Evolutionary conservation across 2,113 vertebrate species (phyloP), one percentile per base, ranked within the genome.

Genomic region (Panthera leo): DNA sequence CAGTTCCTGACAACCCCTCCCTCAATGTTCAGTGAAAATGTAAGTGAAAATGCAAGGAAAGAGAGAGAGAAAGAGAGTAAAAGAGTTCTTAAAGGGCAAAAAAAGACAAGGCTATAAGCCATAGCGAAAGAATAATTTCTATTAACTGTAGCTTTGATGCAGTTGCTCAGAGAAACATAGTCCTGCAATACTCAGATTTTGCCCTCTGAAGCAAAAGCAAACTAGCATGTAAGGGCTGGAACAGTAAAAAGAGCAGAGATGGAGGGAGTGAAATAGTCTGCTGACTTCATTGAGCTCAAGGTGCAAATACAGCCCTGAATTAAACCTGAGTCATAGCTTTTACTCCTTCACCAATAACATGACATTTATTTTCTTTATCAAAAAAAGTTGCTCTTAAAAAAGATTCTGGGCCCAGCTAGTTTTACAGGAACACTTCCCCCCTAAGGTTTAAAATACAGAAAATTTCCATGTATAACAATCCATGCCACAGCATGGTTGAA

Each of bases 401-500:
- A n/a, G 39, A 67, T 67, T 75, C 73, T 90, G 29, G 85, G 53
- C 15, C 70, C 23, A 73, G 10, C 90, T 89, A 21, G 23, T 90
- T 90, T 95, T 88, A 93, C 7, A 85, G 65, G 70, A 89, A 73
- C 75, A 27, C 0, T 16, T 79, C 53, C 29, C 1, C 6, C 36
- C 55, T 95, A 31, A 86, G 58, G 16, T 80, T 91, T 16, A 85
- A 71, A 78, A 95, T 53, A 65, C 27, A 51, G 82, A 79, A 96
- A 61, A 83, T 58, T 73, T 76, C 12, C 63, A 19, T 61, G 63
- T 63, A 31, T 23, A 85, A 29, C 65, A 63, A 87, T 67, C 18
- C 1, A 63, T 68, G 58, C 7, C 25, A 79, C 31, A 18, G 5
- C 21, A 55, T 53, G 19, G 21, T 75, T 53, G 63, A 79, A 94